Conservation (phyloP, 2,113 vertebrate genomes). For the Pogona vitticeps region DNA sequence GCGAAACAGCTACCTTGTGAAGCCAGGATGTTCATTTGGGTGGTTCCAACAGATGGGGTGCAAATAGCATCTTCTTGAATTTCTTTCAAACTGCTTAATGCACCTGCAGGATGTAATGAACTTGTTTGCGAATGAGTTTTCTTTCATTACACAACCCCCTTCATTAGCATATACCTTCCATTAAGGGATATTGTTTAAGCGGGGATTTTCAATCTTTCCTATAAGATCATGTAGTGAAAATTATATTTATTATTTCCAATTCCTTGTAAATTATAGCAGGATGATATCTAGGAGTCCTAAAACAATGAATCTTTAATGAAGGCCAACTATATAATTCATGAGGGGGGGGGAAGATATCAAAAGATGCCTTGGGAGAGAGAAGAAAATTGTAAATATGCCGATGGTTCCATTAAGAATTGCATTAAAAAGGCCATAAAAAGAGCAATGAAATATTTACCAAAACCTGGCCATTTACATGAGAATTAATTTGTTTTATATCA, state of each 20-base stretch:
- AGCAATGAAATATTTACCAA: conserved; percentile 53
- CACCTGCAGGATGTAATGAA: conserved; percentile 32
- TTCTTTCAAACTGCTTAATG: conserved; percentile 32
- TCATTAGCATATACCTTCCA: conserved; percentile 5
- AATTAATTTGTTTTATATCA: conserved; percentile 56
- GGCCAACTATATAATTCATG: conserved; percentile 39
- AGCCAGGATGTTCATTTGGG: conserved; percentile 29
- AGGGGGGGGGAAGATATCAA: conserved; percentile 53
- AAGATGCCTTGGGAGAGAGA: conserved; percentile 52
- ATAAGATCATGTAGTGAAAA: conserved; percentile 17
- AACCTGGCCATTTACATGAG: conserved; percentile 34
- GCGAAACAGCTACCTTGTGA: not conserved
- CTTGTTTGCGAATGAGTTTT: conserved; percentile 9
- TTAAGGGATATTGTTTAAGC: conserved; percentile 3
- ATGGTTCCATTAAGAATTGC: conserved; percentile 57
- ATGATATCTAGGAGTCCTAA: conserved; percentile 58
- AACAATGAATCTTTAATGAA: conserved; percentile 58
- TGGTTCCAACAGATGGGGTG: conserved; percentile 32
- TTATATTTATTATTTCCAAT: conserved; percentile 51
- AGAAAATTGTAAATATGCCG: conserved; percentile 57
- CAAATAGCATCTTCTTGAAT: conserved; percentile 36
- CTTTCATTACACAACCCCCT: conserved; percentile 17
- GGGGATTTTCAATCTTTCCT: not conserved
- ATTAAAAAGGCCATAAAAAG: conserved; percentile 43
- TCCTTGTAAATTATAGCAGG: conserved; percentile 42